Evolutionary conservation across 2,113 vertebrate genomes (phyloP).

Genomic region (Nesoenas mayeri): DNA sequence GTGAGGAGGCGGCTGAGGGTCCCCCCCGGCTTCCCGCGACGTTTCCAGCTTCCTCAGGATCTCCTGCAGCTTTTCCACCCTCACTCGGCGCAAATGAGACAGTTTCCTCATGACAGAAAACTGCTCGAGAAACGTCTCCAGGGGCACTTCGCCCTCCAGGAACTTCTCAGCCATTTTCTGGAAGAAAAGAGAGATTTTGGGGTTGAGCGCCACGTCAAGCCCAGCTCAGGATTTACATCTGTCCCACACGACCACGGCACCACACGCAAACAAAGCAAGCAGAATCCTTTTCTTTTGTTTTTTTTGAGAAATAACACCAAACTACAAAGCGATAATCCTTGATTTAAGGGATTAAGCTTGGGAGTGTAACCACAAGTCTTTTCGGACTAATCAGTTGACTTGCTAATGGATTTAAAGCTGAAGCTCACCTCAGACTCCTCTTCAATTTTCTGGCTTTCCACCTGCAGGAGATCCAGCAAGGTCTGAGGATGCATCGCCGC

Average conservation of each 20-base stretch:
- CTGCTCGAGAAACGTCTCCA: slow-evolving; percentile 88
- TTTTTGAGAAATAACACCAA: background rate
- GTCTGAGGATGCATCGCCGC: slow-evolving; percentile 79
- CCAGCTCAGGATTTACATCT: rapidly evolving
- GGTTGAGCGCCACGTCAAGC: background rate
- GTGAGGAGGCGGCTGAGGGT: background rate
- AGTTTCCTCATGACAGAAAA: slow-evolving; percentile 83
- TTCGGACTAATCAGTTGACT: background rate
- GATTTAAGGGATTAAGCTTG: background rate
- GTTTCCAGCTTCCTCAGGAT: slow-evolving; percentile 64
- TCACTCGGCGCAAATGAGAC: slow-evolving; percentile 86
- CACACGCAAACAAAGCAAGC: background rate
- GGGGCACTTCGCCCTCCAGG: slow-evolving; percentile 83
- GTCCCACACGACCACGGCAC: background rate
- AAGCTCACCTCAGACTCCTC: slow-evolving; percentile 88
- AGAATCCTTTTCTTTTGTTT: too few species aligned
- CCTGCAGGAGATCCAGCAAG: slow-evolving; percentile 86
- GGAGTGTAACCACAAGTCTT: background rate
- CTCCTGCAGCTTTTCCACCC: slow-evolving; percentile 93
- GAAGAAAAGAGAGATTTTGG: background rate
- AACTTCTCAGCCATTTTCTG: slow-evolving; percentile 89
- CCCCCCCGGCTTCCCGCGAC: background rate
- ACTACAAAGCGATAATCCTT: background rate
- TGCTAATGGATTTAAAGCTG: background rate
- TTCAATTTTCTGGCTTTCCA: slow-evolving; percentile 88